Percentiles rank a stretch among this genome's conserved stretches.
phyloP scores from a whole-genome alignment of 2,797 vertebrate genomes.

The Enteromius argenteus region DNA sequence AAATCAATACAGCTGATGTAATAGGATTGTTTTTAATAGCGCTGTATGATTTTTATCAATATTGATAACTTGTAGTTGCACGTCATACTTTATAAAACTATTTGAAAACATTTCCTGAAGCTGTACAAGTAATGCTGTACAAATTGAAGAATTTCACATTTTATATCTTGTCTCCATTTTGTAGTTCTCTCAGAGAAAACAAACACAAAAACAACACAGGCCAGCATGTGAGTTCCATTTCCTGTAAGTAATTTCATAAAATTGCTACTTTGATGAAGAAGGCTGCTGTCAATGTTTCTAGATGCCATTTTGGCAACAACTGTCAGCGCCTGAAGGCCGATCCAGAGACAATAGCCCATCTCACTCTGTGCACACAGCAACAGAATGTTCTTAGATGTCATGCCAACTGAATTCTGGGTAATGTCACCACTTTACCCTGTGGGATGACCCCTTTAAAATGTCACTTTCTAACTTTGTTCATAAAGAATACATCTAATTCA shows the following conservation, averaged over 20 bases:
- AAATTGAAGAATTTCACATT: neutral
- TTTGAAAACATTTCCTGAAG: neutral
- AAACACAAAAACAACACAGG: neutral
- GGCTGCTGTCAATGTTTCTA: constrained; percentile 16
- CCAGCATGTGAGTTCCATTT: constrained; percentile 32
- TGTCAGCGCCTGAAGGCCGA: constrained; percentile 50
- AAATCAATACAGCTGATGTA: neutral
- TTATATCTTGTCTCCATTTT: neutral
- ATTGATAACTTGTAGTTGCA: neutral
- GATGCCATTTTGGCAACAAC: constrained; percentile 15
- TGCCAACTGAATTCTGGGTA: constrained; percentile 71
- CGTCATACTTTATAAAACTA: neutral
- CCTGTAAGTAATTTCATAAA: constrained; percentile 24
- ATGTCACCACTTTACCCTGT: constrained; percentile 71
- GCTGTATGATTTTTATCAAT: neutral
- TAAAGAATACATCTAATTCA: constrained; percentile 63
- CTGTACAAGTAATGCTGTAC: neutral
- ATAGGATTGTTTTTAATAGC: neutral
- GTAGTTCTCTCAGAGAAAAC: neutral
- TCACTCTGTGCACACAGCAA: constrained; percentile 62
- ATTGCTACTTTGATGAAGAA: constrained; percentile 9
- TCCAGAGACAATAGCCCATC: constrained; percentile 42
- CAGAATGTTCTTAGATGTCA: constrained; percentile 74
- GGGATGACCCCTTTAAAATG: constrained; percentile 67
- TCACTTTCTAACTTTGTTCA: constrained; percentile 69